phyloP scores from a whole-genome alignment of 2,113 vertebrate genomes.

The Orthonyx spaldingii region DNA sequence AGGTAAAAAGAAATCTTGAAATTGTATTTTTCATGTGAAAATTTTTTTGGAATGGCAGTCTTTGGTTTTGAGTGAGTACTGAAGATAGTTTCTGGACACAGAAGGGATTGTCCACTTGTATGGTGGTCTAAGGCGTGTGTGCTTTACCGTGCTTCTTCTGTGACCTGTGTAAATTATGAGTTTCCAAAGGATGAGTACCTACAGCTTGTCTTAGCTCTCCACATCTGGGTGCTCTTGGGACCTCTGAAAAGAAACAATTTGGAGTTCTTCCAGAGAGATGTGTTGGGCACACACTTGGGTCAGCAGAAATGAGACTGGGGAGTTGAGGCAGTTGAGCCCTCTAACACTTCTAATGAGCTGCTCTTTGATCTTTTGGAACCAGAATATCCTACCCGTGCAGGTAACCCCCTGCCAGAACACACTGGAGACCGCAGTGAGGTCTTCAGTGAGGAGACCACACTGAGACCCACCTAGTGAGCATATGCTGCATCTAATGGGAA shows the following conservation, averaged over 20 bases:
- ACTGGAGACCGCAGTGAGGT: no score
- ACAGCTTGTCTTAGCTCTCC: neutral
- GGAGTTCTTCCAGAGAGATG: accelerated
- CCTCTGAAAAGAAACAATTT: neutral
- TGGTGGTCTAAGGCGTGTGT: neutral
- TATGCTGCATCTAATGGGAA: neutral
- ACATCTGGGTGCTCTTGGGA: neutral
- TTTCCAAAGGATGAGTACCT: neutral
- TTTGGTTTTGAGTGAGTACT: neutral
- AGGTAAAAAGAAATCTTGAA: neutral
- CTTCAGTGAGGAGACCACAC: no score
- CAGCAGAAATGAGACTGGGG: neutral
- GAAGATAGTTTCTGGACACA: neutral
- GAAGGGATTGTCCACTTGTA: neutral
- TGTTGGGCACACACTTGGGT: accelerated
- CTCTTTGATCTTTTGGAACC: neutral
- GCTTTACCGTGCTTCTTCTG: neutral
- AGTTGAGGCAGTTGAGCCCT: neutral
- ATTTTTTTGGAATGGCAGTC: neutral
- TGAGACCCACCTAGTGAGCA: neutral
- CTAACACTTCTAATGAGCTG: neutral
- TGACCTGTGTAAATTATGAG: neutral
- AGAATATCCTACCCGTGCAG: neutral
- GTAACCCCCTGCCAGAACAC: neutral
- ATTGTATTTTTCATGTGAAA: neutral